Percentiles rank a stretch among this genome's conserved stretches.
These are phyloP conservation scores for Pipistrellus pipistrellus DNA, from an alignment of 2,797 vertebrate genomes.

Conservation along the genomic window DNA sequence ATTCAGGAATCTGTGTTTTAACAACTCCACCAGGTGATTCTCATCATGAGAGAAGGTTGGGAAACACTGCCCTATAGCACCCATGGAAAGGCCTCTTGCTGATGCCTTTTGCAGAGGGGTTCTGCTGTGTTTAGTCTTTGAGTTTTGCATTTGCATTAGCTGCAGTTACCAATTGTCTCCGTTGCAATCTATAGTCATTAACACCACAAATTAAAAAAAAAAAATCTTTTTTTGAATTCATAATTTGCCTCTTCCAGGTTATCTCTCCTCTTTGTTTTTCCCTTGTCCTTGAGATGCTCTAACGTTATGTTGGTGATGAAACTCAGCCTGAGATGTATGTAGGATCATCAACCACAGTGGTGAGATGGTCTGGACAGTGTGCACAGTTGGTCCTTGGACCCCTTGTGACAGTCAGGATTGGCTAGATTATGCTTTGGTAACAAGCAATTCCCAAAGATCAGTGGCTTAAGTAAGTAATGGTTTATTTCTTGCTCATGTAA, in stretches of 20 bases:
- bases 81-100: neutral
- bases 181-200: neutral
- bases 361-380: neutral
- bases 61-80: no score
- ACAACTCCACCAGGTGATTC: no score
- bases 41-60: no score
- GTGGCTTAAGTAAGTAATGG: neutral
- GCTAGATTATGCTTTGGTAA: neutral
- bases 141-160: neutral
- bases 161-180: neutral
- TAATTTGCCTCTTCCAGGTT: neutral
- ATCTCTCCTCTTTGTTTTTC: neutral
- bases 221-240: no score
- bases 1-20: no score
- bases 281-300: neutral
- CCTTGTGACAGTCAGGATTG: neutral
- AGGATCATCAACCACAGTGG: accelerated
- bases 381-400: neutral
- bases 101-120: neutral
- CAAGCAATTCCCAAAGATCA: neutral
- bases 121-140: neutral
- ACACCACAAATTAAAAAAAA: no score
- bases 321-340: accelerated
- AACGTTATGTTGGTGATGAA: neutral
- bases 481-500: neutral